Evolutionary conservation across 2,113 vertebrate genomes (phyloP).

Genomic region (Peromyscus californicus): DNA sequence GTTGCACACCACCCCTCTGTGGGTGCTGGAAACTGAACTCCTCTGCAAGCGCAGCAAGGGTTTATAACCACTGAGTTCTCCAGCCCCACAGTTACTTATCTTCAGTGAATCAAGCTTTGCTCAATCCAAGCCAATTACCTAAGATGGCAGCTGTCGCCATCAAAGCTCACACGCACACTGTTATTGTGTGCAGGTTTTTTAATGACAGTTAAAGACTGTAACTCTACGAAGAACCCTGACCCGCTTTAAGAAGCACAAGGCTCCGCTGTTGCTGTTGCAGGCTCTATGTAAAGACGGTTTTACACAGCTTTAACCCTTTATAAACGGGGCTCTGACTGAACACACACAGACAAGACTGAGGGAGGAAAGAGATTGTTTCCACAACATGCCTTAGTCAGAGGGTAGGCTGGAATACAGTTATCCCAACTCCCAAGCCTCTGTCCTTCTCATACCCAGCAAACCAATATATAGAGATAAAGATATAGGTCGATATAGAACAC

Average conservation of each 20-base stretch:
- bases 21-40: not conserved
- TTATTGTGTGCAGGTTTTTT: no score
- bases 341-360: no score
- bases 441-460: not conserved
- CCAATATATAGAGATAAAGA: not conserved
- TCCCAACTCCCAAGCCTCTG: not conserved
- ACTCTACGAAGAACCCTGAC: not conserved
- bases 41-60: not conserved
- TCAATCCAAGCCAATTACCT: not conserved
- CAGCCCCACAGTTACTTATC: not conserved
- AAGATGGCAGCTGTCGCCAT: not conserved
- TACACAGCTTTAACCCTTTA: no score
- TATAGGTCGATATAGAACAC: not conserved
- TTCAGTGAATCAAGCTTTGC: not conserved
- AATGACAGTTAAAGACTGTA: not conserved
- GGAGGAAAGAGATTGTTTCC: not conserved
- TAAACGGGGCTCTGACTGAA: not conserved
- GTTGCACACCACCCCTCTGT: not conserved
- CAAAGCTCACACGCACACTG: not conserved
- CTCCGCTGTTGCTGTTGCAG: no score
- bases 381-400: not conserved
- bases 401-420: not conserved
- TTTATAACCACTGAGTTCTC: not conserved
- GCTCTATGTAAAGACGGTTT: no score
- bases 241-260: not conserved